Conservation (phyloP, 2,797 vertebrate genomes). For the Paedocypris micromegethes region DNA sequence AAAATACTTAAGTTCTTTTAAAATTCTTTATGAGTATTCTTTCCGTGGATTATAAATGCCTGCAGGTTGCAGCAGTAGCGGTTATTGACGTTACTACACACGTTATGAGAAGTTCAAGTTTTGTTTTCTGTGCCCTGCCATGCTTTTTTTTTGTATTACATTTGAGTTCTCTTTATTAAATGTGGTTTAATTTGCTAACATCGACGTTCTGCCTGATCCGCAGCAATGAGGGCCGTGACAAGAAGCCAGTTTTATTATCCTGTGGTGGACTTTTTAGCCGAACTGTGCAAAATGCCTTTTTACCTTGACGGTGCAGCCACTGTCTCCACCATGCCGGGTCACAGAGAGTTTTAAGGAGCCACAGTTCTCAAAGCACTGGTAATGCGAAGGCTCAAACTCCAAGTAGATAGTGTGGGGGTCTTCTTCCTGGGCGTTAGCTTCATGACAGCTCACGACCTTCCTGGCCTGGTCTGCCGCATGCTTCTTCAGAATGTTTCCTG, state of each 20-base stretch:
- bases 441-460: slow-evolving; percentile 78
- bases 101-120: too few relatives aligned
- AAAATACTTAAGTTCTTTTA: too few relatives aligned
- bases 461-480: slow-evolving; percentile 81
- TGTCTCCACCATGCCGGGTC: slow-evolving; percentile 71
- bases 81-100: too few relatives aligned
- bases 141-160: too few relatives aligned
- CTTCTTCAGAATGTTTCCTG: slow-evolving; percentile 81
- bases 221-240: not conserved
- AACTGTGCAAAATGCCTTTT: slow-evolving; percentile 28
- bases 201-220: too few relatives aligned
- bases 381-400: slow-evolving; percentile 76
- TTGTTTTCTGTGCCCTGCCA: too few relatives aligned
- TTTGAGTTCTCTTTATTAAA: too few relatives aligned
- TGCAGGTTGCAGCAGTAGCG: too few relatives aligned
- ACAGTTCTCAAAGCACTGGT: slow-evolving; percentile 85
- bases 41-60: too few relatives aligned
- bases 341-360: slow-evolving; percentile 76
- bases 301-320: slow-evolving; percentile 73
- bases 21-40: too few relatives aligned
- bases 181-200: too few relatives aligned
- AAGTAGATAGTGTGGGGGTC: slow-evolving; percentile 77
- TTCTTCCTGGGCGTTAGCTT: slow-evolving; percentile 74
- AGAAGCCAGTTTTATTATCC: not conserved
- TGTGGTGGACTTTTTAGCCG: not conserved